Conservation (phyloP, 2,797 vertebrate species). For the Pyrocephalus nanus region DNA sequence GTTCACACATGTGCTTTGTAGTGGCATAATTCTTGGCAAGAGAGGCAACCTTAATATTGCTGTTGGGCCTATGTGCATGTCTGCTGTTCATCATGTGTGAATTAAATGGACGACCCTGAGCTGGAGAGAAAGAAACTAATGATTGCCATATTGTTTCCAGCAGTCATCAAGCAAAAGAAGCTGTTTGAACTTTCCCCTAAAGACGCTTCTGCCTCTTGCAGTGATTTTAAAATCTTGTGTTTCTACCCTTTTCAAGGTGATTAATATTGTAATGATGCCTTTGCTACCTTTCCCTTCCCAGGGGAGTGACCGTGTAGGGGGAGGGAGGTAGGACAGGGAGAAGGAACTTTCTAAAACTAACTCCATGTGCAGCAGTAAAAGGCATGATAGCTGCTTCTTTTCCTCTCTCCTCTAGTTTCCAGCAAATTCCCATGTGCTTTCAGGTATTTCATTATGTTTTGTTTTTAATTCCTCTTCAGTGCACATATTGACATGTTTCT, state of each 20-base stretch:
- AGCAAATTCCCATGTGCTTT: constrained; percentile 27
- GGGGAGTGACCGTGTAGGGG: not conserved
- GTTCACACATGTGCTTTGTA: constrained; percentile 2
- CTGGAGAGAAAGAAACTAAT: constrained; percentile 35
- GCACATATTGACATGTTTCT: constrained; percentile 21
- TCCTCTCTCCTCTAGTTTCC: constrained; percentile 11
- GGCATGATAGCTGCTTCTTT: not conserved
- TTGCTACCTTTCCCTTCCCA: not conserved
- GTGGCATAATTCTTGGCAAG: constrained; percentile 48
- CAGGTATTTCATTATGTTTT: constrained; percentile 42
- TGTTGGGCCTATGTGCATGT: constrained; percentile 2
- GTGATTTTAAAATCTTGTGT: not conserved
- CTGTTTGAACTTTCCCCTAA: constrained; percentile 61
- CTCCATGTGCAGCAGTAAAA: not conserved
- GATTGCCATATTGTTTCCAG: constrained; percentile 67
- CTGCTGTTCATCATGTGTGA: constrained; percentile 61
- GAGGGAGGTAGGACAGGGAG: not conserved
- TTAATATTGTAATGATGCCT: constrained; percentile 15
- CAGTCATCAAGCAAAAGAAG: not conserved
- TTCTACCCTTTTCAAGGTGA: constrained; percentile 30
- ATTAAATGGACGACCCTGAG: constrained; percentile 35
- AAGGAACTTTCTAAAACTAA: not conserved
- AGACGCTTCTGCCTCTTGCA: constrained; percentile 48
- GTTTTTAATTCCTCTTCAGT: constrained; percentile 25
- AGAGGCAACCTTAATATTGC: constrained; percentile 21